Evolutionary conservation across 1,140 invertebrate species (phyloP).

Genomic region (Sycophila sp.): DNA sequence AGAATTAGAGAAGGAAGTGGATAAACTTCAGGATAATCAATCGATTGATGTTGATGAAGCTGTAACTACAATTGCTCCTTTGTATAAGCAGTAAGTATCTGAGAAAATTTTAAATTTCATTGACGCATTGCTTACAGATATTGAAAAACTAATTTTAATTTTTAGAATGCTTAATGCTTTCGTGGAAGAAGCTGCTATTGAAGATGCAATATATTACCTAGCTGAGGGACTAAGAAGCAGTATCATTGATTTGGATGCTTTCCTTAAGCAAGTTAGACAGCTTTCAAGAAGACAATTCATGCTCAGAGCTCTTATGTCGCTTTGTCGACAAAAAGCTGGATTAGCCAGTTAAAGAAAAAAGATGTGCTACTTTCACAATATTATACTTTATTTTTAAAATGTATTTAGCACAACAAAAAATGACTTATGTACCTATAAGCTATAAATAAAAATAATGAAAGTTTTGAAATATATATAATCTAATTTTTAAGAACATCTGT

Average conservation of each 20-base stretch:
- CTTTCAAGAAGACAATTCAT: conserved; percentile 96
- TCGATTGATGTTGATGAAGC: conserved; percentile 95
- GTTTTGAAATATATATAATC: conserved; percentile 9
- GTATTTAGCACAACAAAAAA: conserved; percentile 27
- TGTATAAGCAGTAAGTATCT: conserved; percentile 89
- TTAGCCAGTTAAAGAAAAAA: conserved; percentile 70
- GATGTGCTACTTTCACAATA: conserved; percentile 2
- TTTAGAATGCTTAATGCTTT: conserved; percentile 90
- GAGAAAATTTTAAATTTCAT: conserved; percentile 2
- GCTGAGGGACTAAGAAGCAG: conserved; percentile 94
- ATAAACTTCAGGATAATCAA: conserved; percentile 80
- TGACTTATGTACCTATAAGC: conserved; percentile 31
- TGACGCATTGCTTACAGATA: conserved; percentile 7
- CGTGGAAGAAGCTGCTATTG: conserved; percentile 96
- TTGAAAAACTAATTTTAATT: conserved; percentile 33
- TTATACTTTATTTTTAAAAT: conserved; percentile 29
- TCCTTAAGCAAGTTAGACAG: conserved; percentile 95
- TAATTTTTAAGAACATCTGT: background rate
- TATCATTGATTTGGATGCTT: conserved; percentile 95
- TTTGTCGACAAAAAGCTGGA: conserved; percentile 96
- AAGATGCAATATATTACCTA: conserved; percentile 98
- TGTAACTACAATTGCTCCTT: conserved; percentile 93
- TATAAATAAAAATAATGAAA: conserved; percentile 34
- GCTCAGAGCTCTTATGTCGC: conserved; percentile 92
- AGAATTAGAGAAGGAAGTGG: conserved; percentile 85